phyloP scores from a whole-genome alignment of 2,888 invertebrate species.

The Nemotelus nigrinus region DNA sequence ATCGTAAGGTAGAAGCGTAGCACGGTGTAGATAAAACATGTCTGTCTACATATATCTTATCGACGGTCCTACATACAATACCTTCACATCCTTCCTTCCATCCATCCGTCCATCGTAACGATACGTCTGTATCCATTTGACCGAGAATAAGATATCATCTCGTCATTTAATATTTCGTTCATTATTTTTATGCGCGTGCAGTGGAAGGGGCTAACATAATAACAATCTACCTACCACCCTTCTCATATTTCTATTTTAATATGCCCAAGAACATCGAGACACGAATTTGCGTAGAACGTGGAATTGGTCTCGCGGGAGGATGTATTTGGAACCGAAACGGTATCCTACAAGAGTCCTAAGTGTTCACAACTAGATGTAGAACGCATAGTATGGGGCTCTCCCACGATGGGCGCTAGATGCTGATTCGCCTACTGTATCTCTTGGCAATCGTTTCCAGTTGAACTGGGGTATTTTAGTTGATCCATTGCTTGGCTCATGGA shows the following conservation, averaged over 20 bases:
- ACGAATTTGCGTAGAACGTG: constrained; percentile 26
- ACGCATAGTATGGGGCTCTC: neutral
- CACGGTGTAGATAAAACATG: too few relatives aligned
- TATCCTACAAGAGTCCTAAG: neutral
- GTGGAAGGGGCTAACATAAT: constrained; percentile 46
- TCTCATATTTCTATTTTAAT: constrained; percentile 51
- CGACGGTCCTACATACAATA: neutral
- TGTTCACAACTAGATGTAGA: neutral
- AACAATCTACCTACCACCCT: constrained; percentile 45
- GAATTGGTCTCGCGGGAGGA: neutral
- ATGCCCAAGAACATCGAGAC: constrained; percentile 30
- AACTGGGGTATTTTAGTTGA: neutral
- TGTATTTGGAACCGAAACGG: neutral
- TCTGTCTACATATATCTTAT: too few relatives aligned
- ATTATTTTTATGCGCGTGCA: constrained; percentile 49
- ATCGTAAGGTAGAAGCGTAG: neutral
- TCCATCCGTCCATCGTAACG: neutral
- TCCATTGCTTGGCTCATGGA: neutral
- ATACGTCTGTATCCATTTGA: constrained; percentile 45
- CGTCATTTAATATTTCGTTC: constrained; percentile 52
- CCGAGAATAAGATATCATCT: constrained; percentile 51
- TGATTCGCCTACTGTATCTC: neutral
- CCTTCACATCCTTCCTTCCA: neutral
- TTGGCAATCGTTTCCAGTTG: neutral
- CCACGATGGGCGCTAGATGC: neutral